Evolutionary conservation across 2,113 vertebrate species (phyloP).

Genomic region (Sphaerodactylus townsendi): DNA sequence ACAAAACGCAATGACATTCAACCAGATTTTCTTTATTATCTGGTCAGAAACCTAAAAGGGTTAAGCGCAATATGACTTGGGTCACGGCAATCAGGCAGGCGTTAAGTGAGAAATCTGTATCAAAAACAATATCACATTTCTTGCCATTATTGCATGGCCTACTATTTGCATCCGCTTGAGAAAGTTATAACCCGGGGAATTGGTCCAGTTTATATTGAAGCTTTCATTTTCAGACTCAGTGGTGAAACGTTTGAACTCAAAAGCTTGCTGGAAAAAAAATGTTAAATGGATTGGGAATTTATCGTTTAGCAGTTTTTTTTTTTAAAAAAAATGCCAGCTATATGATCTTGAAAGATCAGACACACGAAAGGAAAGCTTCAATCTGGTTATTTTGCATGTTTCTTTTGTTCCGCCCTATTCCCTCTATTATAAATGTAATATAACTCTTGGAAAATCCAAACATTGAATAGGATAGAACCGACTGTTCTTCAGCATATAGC

Average conservation of each 20-base stretch:
- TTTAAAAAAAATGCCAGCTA: background rate
- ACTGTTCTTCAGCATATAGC: no score
- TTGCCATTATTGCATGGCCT: no score
- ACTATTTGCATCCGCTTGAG: background rate
- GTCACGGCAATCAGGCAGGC: background rate
- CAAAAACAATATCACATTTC: background rate
- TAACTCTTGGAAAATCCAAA: no score
- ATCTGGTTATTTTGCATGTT: no score
- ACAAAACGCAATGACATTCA: conserved; percentile 20
- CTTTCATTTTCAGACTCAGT: background rate
- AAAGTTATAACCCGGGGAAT: background rate
- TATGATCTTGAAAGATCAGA: background rate
- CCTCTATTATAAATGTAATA: no score
- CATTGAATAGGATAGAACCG: no score
- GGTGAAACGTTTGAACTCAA: background rate
- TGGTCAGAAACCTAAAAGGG: background rate
- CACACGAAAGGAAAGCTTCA: no score
- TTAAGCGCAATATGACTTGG: rapidly evolving
- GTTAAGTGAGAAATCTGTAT: background rate
- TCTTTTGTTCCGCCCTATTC: no score
- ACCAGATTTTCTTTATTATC: background rate
- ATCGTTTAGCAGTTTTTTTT: no score
- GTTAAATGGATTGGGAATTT: no score
- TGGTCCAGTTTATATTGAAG: background rate
- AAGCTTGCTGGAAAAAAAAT: background rate